Base-by-base conservation (phyloP, 1,140 invertebrate genomes). In the Leptonema lineaticorne region DNA sequence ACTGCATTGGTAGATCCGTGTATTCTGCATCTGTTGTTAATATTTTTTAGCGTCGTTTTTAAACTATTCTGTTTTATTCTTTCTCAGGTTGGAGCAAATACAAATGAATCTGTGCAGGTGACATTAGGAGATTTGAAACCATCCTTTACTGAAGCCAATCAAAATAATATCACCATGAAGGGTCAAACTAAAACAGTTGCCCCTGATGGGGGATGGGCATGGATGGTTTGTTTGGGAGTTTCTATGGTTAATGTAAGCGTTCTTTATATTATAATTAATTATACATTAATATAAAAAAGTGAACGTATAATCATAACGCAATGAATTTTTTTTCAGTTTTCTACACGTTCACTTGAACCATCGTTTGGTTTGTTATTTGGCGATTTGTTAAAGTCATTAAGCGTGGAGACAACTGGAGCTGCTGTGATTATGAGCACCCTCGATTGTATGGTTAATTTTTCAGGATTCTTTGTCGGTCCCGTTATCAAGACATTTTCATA, bases 151-250 rank as follows among this genome's bases (percentile, higher is more conserved):
- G 28, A 20, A 7, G 18, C 14, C 18, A 9, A 50, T 57, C 26
- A 37, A 33, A n/a, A 24, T 18, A 22, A n/a, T 20, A 69, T 72
- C 59, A 75, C 74, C 73, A 76, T 75, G 33, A 37, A 48, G 64
- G 78, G 75, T 59, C 74, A 76, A 22, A 82, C 78, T 6, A 83
- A 82, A 75, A 85, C 86, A 75, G 85, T 88, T 62, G 85, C 87
- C 27, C 88, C 87, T 18, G 89, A 91, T 74, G 89, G 89, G 16
- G 91, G 91, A 48, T 92, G 90, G 89, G 90, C 90, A 28, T 93
- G 91, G 91, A 85, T 91, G 77, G 89, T 90, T 37, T 90, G 90
- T 67, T 80, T 92, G 45, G 90, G 90, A 69, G 89, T 89, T 69
- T 91, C 90, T 77, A 81, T 92, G 74, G 88, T 91, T 73, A 90